Evolutionary conservation across 2,888 invertebrate species (phyloP).

Genomic region (Colostygia pectinataria): DNA sequence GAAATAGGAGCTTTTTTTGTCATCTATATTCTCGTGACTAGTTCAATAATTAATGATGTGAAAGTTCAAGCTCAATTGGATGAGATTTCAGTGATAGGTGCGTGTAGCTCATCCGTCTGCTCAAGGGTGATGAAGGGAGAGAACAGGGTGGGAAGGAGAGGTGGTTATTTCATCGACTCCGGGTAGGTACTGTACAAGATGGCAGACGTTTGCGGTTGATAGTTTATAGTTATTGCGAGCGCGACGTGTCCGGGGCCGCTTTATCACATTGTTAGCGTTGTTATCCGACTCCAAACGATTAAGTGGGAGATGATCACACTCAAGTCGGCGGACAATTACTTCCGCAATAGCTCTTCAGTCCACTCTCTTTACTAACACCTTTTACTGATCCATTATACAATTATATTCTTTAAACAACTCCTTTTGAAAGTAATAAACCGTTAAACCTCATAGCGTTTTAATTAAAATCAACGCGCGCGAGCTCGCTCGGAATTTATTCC

Average conservation of each 20-base stretch:
- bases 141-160: constrained; percentile 63
- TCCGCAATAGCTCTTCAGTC: constrained; percentile 58
- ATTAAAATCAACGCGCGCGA: constrained; percentile 70
- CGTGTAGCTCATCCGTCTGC: constrained; percentile 49
- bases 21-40: constrained; percentile 5
- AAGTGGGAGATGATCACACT: constrained; percentile 72
- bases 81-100: constrained; percentile 34
- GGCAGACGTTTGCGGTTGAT: constrained; percentile 82
- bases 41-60: constrained; percentile 30
- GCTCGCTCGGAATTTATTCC: constrained; percentile 68
- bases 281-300: constrained; percentile 77
- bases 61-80: constrained; percentile 30
- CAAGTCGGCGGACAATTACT: constrained; percentile 56
- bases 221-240: constrained; percentile 82
- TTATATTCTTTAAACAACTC: constrained; percentile 21
- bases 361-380: constrained; percentile 44
- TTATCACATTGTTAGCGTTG: constrained; percentile 81
- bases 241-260: constrained; percentile 74
- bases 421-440: constrained; percentile 44
- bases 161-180: constrained; percentile 74
- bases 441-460: constrained; percentile 68
- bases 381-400: constrained; percentile 38
- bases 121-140: constrained; percentile 59
- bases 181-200: constrained; percentile 79
- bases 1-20: not conserved